phyloP scores from a whole-genome alignment of 2,797 vertebrate genomes.

The Furcifer pardalis region DNA sequence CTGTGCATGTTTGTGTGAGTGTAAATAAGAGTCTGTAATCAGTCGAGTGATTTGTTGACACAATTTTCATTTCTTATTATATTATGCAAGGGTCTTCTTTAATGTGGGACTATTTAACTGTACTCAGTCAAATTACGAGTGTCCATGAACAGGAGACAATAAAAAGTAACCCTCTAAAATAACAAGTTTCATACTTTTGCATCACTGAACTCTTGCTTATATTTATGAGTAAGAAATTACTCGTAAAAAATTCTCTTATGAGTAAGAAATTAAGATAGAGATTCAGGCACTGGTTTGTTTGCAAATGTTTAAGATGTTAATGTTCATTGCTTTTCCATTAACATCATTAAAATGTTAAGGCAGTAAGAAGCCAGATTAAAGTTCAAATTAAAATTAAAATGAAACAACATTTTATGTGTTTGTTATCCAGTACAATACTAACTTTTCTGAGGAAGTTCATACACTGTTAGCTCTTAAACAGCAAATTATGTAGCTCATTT shows the following conservation, averaged over 20 bases:
- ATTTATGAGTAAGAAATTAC: constrained; percentile 50
- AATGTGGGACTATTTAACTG: constrained; percentile 56
- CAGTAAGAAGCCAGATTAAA: constrained; percentile 63
- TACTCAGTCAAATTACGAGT: constrained; percentile 51
- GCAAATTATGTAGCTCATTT: background rate
- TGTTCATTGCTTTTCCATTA: constrained; percentile 57
- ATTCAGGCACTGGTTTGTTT: constrained; percentile 42
- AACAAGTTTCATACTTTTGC: constrained; percentile 48
- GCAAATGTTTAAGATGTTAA: constrained; percentile 54
- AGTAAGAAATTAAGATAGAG: constrained; percentile 52
- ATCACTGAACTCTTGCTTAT: constrained; percentile 69
- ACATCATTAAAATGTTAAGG: constrained; percentile 54
- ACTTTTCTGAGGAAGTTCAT: constrained; percentile 43
- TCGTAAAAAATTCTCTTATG: constrained; percentile 29
- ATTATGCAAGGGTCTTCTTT: constrained; percentile 58
- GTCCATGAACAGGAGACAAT: constrained; percentile 31
- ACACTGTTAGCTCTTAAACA: constrained; percentile 46
- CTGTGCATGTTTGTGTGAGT: background rate
- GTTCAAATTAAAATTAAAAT: constrained; percentile 55
- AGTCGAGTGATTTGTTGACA: constrained; percentile 58
- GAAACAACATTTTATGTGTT: constrained; percentile 44
- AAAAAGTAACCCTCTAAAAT: background rate
- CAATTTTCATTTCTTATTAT: constrained; percentile 62
- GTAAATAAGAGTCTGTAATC: constrained; percentile 57
- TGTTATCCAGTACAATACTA: constrained; percentile 59